Percentiles rank a stretch among this genome's conserved stretches.
Conservation (phyloP, 2,888 invertebrate species). For the Meiosimyza decipiens region DNA sequence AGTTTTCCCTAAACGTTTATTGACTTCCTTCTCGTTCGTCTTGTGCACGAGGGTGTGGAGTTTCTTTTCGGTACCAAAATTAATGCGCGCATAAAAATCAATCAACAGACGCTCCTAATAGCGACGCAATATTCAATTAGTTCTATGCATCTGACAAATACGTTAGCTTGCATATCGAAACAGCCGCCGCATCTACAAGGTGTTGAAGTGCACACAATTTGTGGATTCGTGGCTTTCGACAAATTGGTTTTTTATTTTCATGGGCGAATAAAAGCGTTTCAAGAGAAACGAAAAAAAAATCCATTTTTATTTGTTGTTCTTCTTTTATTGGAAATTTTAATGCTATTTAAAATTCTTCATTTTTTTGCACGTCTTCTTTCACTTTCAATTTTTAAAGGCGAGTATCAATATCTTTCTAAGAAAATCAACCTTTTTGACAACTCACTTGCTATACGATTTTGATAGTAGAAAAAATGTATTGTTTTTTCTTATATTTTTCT, state of each 20-base stretch:
- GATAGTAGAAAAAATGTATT: constrained; percentile 9
- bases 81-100: constrained; percentile 44
- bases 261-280: too few relatives aligned
- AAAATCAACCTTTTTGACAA: too few relatives aligned
- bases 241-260: constrained; percentile 44
- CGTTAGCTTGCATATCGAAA: constrained; percentile 26
- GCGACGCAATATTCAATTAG: constrained; percentile 35
- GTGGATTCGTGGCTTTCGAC: constrained; percentile 36
- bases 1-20: neutral
- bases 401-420: too few relatives aligned
- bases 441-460: constrained; percentile 1
- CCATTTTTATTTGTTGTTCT: neutral
- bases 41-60: neutral
- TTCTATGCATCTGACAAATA: constrained; percentile 54
- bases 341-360: neutral
- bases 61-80: constrained; percentile 25
- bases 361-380: neutral
- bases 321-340: neutral
- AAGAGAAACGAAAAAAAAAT: too few relatives aligned
- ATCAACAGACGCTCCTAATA: constrained; percentile 43
- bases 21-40: neutral
- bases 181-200: constrained; percentile 12
- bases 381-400: neutral
- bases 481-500: too few relatives aligned
- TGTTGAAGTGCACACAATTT: constrained; percentile 37